These are phyloP conservation scores for Pseudotriccus pelzelni DNA, from an alignment of 2,797 vertebrate genomes.

Conservation along the genomic window DNA sequence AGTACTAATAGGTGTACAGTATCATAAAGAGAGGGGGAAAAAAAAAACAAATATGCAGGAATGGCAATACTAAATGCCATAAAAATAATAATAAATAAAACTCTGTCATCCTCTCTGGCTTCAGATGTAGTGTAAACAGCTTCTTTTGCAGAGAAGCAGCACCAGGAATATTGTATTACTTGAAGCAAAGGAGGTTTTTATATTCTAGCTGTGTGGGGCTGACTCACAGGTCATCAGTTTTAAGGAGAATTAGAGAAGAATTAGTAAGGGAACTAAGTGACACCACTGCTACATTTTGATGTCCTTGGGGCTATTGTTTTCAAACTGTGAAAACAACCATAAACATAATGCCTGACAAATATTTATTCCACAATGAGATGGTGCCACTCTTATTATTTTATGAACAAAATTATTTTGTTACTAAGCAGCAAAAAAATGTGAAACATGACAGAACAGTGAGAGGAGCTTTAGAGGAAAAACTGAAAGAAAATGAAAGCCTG, in stretches of 20 bases:
- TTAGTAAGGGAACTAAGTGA: background rate
- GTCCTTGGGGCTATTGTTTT: background rate
- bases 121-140: background rate
- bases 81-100: background rate
- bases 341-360: background rate
- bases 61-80: background rate
- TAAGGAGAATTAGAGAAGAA: background rate
- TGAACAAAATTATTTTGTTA: background rate
- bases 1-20: background rate
- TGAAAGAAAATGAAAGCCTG: background rate
- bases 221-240: background rate
- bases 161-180: background rate
- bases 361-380: background rate
- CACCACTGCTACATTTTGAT: background rate
- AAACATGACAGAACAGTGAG: background rate
- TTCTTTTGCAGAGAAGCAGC: background rate
- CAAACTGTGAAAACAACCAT: background rate
- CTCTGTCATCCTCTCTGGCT: background rate
- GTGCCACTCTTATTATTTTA: background rate
- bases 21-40: background rate
- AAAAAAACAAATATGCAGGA: background rate
- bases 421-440: background rate
- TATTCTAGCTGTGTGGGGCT: background rate
- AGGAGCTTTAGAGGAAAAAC: background rate
- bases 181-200: background rate